Percentiles rank a stretch among this genome's conserved stretches.
phyloP scores from a whole-genome alignment of 2,113 vertebrate species.

The Ivindomyrus marchei region DNA sequence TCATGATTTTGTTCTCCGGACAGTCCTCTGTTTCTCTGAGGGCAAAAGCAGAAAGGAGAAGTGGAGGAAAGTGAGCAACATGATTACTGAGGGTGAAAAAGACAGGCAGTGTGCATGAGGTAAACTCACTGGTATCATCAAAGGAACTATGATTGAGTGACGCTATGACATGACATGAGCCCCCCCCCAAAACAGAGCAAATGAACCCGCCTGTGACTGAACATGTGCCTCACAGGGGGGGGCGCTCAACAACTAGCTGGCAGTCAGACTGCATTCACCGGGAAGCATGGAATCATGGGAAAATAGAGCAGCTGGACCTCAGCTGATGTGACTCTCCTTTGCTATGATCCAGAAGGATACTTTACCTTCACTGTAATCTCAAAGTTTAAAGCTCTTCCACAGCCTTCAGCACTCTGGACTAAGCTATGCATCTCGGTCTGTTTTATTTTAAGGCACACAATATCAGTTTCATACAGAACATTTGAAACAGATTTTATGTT shows the following conservation, averaged over 20 bases:
- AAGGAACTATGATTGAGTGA: neutral
- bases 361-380: neutral
- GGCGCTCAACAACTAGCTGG: neutral
- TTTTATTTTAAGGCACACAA: slow-evolving; percentile 4
- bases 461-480: neutral
- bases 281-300: neutral
- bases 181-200: neutral
- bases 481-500: slow-evolving; percentile 2
- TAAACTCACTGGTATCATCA: neutral
- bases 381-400: neutral
- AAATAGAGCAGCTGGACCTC: neutral
- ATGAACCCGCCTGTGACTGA: neutral
- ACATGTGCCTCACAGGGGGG: neutral
- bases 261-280: neutral
- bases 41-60: neutral
- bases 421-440: no score
- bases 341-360: neutral
- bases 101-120: neutral
- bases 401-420: neutral
- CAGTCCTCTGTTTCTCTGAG: slow-evolving; percentile 47
- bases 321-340: neutral
- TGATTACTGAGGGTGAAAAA: neutral
- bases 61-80: neutral
- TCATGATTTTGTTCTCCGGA: slow-evolving; percentile 62
- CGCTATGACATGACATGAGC: neutral